These are phyloP conservation scores for Quiscalus mexicanus DNA, from an alignment of 2,113 vertebrate species.

Conservation along the genomic window DNA sequence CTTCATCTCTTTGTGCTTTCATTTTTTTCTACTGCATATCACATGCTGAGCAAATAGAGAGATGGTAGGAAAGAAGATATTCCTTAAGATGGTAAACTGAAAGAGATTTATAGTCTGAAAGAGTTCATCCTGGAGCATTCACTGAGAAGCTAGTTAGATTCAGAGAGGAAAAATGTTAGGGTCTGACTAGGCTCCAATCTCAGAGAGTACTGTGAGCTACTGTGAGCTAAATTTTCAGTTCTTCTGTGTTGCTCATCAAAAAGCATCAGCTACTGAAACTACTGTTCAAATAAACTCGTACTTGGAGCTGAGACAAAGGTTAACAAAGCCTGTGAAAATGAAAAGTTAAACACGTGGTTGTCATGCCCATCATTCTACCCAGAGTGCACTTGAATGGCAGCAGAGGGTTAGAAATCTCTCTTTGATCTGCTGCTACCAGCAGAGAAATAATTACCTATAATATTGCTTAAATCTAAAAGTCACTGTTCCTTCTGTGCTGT, in stretches of 20 bases:
- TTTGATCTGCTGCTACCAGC: neutral
- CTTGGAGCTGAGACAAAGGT: neutral
- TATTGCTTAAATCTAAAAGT: neutral
- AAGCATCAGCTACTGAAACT: neutral
- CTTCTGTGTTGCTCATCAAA: neutral
- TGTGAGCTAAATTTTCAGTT: neutral
- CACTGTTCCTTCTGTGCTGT: neutral
- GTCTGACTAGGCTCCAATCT: neutral
- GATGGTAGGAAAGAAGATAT: neutral
- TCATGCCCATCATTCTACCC: neutral
- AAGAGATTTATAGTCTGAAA: neutral
- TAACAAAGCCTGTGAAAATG: neutral
- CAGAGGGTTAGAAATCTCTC: neutral
- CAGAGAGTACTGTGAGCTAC: neutral
- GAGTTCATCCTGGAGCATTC: neutral
- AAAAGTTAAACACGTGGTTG: rapidly evolving
- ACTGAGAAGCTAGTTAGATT: neutral
- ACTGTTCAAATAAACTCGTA: neutral
- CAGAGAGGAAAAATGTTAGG: neutral
- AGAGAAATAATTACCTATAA: neutral
- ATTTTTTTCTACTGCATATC: neutral
- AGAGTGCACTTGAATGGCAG: neutral
- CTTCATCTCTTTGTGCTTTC: neutral
- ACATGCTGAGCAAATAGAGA: neutral
- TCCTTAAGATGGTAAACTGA: neutral